These are phyloP conservation scores for Neosilurus mollespiculum DNA, from an alignment of 2,797 vertebrate genomes.

Conservation along the genomic window DNA sequence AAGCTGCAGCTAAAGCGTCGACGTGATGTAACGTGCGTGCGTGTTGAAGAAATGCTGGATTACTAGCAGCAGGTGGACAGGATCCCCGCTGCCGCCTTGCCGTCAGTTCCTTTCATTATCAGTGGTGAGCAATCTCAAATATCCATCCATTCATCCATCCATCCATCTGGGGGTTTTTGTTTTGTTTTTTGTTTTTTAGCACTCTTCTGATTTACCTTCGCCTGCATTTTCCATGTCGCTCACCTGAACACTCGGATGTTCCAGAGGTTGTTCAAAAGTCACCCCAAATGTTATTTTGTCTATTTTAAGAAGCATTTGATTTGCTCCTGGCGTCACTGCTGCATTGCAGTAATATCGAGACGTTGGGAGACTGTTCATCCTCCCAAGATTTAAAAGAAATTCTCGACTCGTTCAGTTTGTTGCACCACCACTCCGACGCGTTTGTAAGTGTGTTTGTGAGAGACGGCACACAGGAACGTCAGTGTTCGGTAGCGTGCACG, in stretches of 20 bases:
- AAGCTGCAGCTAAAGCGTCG: not conserved
- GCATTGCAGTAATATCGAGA: conserved; percentile 35
- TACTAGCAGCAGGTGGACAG: conserved; percentile 18
- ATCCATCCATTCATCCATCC: conserved; percentile 3
- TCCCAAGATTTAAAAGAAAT: not conserved
- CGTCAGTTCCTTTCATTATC: not conserved
- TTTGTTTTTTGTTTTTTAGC: not conserved
- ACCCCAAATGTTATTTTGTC: not conserved
- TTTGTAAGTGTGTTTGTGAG: conserved; percentile 14
- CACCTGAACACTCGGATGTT: not conserved
- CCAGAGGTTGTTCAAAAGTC: not conserved
- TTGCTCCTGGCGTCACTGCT: conserved; percentile 6
- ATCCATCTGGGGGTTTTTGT: not conserved
- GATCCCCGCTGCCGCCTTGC: not conserved
- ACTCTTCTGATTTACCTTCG: not conserved
- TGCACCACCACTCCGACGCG: not conserved
- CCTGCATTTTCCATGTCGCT: not conserved
- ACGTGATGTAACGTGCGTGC: not conserved
- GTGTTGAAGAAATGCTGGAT: not conserved
- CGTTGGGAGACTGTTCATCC: not conserved
- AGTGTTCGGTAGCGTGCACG: conserved; percentile 33
- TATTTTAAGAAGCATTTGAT: not conserved
- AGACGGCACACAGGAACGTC: conserved; percentile 33
- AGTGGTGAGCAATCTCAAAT: not conserved
- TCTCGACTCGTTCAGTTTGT: not conserved